These are phyloP conservation scores for Tachuris rubrigastra DNA, from an alignment of 2,113 vertebrate genomes.

Conservation along the genomic window DNA sequence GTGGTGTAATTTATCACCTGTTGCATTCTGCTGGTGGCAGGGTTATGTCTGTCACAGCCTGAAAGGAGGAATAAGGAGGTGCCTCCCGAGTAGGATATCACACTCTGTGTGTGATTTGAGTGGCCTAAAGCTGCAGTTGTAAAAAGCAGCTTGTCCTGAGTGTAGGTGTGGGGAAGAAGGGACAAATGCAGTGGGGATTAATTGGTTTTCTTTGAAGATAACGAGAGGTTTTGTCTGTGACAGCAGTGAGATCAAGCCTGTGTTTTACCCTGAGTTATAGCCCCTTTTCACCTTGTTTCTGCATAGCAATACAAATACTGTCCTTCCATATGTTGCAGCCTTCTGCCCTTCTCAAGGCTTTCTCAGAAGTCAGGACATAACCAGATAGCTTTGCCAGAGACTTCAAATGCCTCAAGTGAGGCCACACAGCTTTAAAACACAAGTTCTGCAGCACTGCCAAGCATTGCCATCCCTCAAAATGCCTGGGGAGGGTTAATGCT, in stretches of 20 bases:
- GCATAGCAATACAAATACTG: neutral
- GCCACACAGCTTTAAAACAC: neutral
- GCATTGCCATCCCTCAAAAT: neutral
- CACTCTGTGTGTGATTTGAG: neutral
- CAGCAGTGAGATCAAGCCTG: neutral
- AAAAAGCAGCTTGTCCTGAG: neutral
- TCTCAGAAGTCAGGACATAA: neutral
- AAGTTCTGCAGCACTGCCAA: neutral
- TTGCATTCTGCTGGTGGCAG: conserved; percentile 10
- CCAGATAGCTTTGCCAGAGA: neutral
- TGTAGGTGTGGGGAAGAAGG: neutral
- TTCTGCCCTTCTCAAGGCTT: neutral
- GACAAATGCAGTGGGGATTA: neutral
- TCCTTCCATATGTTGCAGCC: neutral
- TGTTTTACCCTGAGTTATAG: neutral
- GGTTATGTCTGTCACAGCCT: neutral
- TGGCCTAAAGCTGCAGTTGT: neutral
- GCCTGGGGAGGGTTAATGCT: neutral
- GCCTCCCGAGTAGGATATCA: neutral
- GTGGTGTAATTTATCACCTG: neutral
- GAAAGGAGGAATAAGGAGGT: neutral
- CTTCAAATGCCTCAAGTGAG: neutral
- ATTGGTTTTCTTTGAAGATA: neutral
- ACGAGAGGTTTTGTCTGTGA: neutral
- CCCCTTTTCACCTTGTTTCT: neutral